Conservation (phyloP, 2,888 invertebrate species). For the Copidosoma aretas region DNA sequence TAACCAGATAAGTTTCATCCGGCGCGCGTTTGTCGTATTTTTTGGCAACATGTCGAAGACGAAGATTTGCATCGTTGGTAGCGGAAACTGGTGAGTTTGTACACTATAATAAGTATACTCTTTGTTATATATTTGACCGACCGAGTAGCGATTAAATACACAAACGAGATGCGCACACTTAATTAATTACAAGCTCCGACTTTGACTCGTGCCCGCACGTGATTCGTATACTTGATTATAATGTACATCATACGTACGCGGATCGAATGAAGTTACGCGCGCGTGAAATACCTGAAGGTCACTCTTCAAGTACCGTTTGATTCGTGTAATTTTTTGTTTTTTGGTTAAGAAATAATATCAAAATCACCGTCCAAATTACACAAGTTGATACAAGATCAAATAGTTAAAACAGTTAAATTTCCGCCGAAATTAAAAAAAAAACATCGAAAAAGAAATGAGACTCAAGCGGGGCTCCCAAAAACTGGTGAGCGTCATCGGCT, state of each 20-base stretch:
- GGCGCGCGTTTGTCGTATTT: constrained; percentile 10
- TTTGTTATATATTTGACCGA: too few species aligned
- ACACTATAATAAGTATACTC: not conserved
- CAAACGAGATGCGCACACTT: too few species aligned
- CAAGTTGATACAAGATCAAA: too few species aligned
- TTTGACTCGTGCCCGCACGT: too few species aligned
- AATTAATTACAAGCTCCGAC: too few species aligned
- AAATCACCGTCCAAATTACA: not conserved
- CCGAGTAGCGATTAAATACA: too few species aligned
- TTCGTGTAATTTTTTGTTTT: too few species aligned
- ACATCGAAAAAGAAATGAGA: constrained; percentile 6
- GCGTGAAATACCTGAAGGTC: not conserved
- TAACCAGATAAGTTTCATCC: constrained; percentile 24
- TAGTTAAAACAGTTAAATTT: too few species aligned
- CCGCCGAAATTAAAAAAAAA: not conserved
- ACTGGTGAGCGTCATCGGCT: constrained; percentile 3
- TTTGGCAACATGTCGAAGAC: constrained; percentile 45
- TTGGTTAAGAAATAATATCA: not conserved
- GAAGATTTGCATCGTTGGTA: constrained; percentile 66
- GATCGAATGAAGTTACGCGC: too few species aligned
- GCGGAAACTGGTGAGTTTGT: constrained; percentile 65
- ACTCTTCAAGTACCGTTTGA: not conserved
- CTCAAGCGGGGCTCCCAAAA: not conserved
- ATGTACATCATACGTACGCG: too few species aligned
- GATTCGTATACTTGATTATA: too few species aligned